A percentile compares a stretch with the other conserved stretches of the same genome.
phyloP scores from a whole-genome alignment of 2,113 vertebrate species.

The Paramormyrops kingsleyae region DNA sequence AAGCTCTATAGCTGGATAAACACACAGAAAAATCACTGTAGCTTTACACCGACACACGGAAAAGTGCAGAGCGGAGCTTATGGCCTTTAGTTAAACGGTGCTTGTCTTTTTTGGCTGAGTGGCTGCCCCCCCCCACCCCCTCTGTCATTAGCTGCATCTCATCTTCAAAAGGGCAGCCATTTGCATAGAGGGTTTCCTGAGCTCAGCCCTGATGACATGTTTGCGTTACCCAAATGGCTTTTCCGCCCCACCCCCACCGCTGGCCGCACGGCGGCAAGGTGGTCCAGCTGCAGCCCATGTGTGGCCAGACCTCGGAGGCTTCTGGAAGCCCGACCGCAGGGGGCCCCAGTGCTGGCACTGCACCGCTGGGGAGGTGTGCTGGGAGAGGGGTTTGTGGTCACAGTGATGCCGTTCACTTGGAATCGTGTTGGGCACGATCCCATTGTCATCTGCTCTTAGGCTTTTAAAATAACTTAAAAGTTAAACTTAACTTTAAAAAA shows the following conservation, averaged over 20 bases:
- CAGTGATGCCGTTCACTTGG: background rate
- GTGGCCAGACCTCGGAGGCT: conserved; percentile 56
- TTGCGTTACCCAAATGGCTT: conserved; percentile 50
- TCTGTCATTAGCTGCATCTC: conserved; percentile 61
- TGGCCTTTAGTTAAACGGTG: conserved; percentile 37
- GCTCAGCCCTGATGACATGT: conserved; percentile 58
- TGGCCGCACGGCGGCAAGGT: conserved; percentile 52
- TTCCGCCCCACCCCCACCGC: conserved; percentile 40
- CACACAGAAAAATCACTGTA: conserved; percentile 67
- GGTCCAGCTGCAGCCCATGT: conserved; percentile 65
- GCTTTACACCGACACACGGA: conserved; percentile 43
- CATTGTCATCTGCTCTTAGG: conserved; percentile 41
- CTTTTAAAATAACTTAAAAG: conserved; percentile 1
- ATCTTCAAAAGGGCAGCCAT: conserved; percentile 52
- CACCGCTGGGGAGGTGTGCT: conserved; percentile 40
- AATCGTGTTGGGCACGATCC: conserved; percentile 45
- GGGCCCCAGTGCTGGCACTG: conserved; percentile 46
- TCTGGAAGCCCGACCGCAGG: conserved; percentile 54
- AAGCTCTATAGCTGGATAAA: conserved; percentile 70
- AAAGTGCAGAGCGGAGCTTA: conserved; percentile 14
- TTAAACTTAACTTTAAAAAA: background rate
- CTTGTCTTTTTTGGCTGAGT: conserved; percentile 46
- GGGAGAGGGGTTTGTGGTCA: conserved; percentile 39
- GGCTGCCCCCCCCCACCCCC: conserved; percentile 36
- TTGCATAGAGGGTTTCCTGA: conserved; percentile 57